Base-by-base conservation (phyloP, 2,888 invertebrate species). In the Laspeyria flexula region DNA sequence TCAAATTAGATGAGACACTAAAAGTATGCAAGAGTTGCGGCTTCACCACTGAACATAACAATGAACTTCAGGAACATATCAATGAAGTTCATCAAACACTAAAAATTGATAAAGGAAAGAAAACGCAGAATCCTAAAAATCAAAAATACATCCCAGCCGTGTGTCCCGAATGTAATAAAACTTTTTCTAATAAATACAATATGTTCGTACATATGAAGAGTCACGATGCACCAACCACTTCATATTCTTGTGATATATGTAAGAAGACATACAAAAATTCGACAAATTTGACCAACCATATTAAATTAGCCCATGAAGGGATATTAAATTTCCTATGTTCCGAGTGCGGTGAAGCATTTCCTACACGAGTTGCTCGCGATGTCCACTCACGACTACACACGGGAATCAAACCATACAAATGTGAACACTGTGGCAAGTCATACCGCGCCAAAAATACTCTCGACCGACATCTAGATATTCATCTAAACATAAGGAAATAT, bases 101-200 rank as follows among this genome's bases (percentile, higher is more conserved):
- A 0, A 58, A 65, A 13, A 40, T 49, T 1, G 44, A 56, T 4
- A 46, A 35, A 63, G 16, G 56, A 43, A 60, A 61, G 25, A 68
- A 60, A 15, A 25, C 54, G 9, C 65, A 53, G n/a, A 71, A 66
- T 27, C 45, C 64, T 0, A 73, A 69, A 27, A 75, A 81, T 43
- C 85, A 85, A 55, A 86, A 85, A 51, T 78, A 79, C 45, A 83
- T 86, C 11, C 87, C 88, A 0, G 90, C 86, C 10, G 79, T 82
- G 2, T 94, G 94, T 47, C 81, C 86, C 0, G 85, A 89, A 10
- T 94, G 94, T 62, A 85, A 89, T 43, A 90, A 86, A 61, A 82
- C 77, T 0, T 93, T 93, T 65, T 80, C 84, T 45, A 83, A 93
- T 77, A 85, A 93, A 77, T 85, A 93, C 83, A 75, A 90, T 75